Base-by-base conservation (phyloP, 64 coral and sea anemone species). In the Astreopora myriophthalma region DNA sequence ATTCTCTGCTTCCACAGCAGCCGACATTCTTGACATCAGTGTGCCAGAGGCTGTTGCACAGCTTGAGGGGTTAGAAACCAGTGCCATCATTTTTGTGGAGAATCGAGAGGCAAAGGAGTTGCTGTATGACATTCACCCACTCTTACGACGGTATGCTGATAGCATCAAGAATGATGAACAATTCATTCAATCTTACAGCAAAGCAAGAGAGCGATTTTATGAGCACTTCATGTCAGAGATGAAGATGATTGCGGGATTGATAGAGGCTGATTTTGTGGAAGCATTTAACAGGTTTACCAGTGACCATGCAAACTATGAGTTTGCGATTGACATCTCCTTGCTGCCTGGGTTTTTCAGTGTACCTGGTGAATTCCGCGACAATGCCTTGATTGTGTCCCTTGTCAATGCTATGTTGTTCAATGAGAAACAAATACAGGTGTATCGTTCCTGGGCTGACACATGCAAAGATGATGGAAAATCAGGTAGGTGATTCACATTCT, bases 271-370 rank as follows among this genome's bases (percentile, higher is more conserved):
- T 7, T 90, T 71, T 90, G 46, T 73, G 2, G 81, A 19, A 72
- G 76, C 76, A 19, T 90, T 80, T 17, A 36, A 7, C 0, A 1
- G 8, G 7, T 80, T 90, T 82, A 26, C 78, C 24, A 81, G 20
- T 64, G 88, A 90, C 29, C 44, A 30, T 35, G 16, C 23, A 51
- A 90, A 90, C 64, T 70, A 70, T 31, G 34, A 90, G 36, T 68
- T 90, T 72, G 60, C 76, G 12, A 44, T 82, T 70, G 46, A 90
- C 2, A 81, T 90, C 40, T 90, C 76, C 27, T 90, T 90, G 65
- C 25, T 66, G 3, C 29, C 28, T 33, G 76, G 26, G 30, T 82
- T 52, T 61, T 64, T 90, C 20, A 71, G 46, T 35, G 31, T 81
- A 19, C 68, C 75, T 35, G 48, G 76, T 71, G 88, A 81, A 57